These are phyloP conservation scores for Lasioglossum lativentre DNA, from an alignment of 2,888 invertebrate genomes.

Conservation along the genomic window DNA sequence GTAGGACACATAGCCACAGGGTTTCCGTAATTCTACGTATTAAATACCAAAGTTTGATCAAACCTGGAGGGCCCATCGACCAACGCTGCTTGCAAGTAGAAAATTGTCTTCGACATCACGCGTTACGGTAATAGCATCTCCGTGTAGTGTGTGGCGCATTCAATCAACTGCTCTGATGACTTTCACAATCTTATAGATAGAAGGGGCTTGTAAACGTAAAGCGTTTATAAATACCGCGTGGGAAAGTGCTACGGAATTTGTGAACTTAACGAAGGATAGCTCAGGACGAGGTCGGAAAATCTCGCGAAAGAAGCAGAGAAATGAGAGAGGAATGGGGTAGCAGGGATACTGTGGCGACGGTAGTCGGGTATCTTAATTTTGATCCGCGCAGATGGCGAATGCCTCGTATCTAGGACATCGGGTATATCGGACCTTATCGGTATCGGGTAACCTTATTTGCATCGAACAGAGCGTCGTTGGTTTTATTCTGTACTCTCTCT, in stretches of 20 bases:
- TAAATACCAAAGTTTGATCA: too few relatives aligned
- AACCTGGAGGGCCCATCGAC: too few relatives aligned
- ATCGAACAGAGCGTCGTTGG: slow-evolving; percentile 41
- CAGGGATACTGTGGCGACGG: background rate
- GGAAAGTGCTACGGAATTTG: background rate
- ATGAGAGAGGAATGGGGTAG: background rate
- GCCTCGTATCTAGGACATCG: slow-evolving; percentile 45
- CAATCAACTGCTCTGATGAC: background rate
- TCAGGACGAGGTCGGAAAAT: background rate
- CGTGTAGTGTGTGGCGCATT: background rate
- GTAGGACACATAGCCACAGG: too few relatives aligned
- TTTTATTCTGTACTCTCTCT: slow-evolving; percentile 11
- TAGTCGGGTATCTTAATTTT: slow-evolving; percentile 20
- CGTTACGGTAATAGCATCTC: background rate
- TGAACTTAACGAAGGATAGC: background rate
- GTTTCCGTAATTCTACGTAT: too few relatives aligned
- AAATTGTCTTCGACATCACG: background rate
- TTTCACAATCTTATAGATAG: background rate
- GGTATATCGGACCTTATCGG: slow-evolving; percentile 59
- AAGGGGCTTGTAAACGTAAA: background rate
- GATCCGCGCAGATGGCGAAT: slow-evolving; percentile 25
- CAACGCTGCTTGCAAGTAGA: background rate
- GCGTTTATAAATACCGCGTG: background rate
- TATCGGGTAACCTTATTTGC: slow-evolving; percentile 56
- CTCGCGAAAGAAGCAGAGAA: background rate